Evolutionary conservation across 2,888 invertebrate genomes (phyloP), one percentile per base, ranked within the genome.

Genomic region (Merodon equestris): DNA sequence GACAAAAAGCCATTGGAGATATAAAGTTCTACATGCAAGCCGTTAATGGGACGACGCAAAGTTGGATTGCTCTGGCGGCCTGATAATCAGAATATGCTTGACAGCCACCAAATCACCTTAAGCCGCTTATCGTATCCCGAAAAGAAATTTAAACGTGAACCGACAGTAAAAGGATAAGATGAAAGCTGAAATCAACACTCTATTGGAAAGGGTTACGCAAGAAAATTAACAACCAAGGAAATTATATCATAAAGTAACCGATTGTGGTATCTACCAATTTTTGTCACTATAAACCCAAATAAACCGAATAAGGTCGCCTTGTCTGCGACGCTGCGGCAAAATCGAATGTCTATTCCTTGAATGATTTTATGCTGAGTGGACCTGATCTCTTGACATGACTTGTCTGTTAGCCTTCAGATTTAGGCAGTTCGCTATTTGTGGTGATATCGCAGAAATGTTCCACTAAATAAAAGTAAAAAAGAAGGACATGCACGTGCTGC

Each of bases 141-240:
- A 15, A 81, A 72, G 50, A 77, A 77, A 42, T 70, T 75, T 14
- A 67, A 54, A 44, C 71, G 60, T 5, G 61, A 75, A 34, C 34
- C 61, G 1, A 18, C 38, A 1, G 40, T 40, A n/a, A 14, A 42
- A 42, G 47, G 50, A 57, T 4, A 72, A 66, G 9, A 73, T 75
- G 75, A 74, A 77, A 56, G 9, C 15, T 9, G 70, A 77, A 63
- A 74, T 81, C n/a, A 54, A 73, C 14, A 76, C 76, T 47, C 53
- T 81, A 17, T 10, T 70, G 13, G n/a, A 0, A 76, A 76, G 53
- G 67, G 34, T 13, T 61, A 63, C 34, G 50, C 57, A 34, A 66
- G 44, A 3, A 60, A 58, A 19, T 45, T 64, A 15, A 67, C 57
- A 17, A 7, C 13, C 3, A 18, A 44, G 9, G 51, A 64, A 15